Percentiles rank a stretch among this genome's conserved stretches.
Conservation (phyloP, 1,140 invertebrate genomes). For the Apis mellifera region Amel_HAv3.1 CM009942.2:3798501-3799000, state of each 20-base stretch:
- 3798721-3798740: background rate
- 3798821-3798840: background rate
- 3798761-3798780: background rate
- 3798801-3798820: too few species aligned
- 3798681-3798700: background rate
- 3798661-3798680: background rate
- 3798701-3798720: slow-evolving; percentile 18
- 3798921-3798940: too few species aligned
- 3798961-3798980: too few species aligned
- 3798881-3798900: background rate
- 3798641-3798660: slow-evolving; percentile 6
- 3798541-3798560: background rate
- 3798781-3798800: background rate
- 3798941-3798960: too few species aligned
- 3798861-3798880: background rate
- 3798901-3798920: background rate
- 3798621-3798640: background rate
- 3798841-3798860: background rate
- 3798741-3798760: background rate
- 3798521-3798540: slow-evolving; percentile 2
- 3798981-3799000: too few species aligned
- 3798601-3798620: background rate
- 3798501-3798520: background rate
- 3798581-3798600: background rate
- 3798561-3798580: background rate